Evolutionary conservation across 2,888 invertebrate genomes (phyloP).

Genomic region (Eilema griseolum): DNA sequence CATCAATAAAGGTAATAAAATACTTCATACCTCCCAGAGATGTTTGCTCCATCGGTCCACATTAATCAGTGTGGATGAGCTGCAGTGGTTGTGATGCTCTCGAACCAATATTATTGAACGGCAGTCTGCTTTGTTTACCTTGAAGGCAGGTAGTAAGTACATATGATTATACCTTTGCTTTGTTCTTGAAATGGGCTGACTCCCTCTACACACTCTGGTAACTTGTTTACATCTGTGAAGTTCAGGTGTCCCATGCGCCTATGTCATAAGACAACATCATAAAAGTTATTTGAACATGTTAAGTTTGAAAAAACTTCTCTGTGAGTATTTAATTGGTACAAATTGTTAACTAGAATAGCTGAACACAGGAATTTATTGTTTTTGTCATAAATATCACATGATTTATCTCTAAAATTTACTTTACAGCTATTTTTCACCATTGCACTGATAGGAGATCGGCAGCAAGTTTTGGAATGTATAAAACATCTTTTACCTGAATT

Average conservation of each 20-base stretch:
- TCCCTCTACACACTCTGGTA: constrained; percentile 8
- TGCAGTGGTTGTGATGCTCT: background rate
- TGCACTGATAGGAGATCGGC: too few relatives aligned
- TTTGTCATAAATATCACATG: too few relatives aligned
- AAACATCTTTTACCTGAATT: too few relatives aligned
- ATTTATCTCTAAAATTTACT: too few relatives aligned
- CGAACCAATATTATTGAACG: background rate
- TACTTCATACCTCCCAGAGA: constrained; percentile 30
- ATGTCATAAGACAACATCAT: constrained; percentile 18
- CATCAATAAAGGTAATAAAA: constrained; percentile 16
- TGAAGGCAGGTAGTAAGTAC: constrained; percentile 5
- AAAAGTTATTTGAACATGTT: background rate
- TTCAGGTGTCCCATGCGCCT: constrained; percentile 22
- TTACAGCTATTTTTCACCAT: too few relatives aligned
- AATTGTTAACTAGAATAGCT: constrained; percentile 29
- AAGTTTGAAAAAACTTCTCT: background rate
- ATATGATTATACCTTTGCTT: too few relatives aligned
- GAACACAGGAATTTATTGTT: constrained; percentile 5
- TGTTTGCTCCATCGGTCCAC: constrained; percentile 2
- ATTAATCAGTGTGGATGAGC: constrained; percentile 46
- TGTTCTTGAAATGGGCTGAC: background rate
- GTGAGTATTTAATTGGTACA: constrained; percentile 16
- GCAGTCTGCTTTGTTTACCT: constrained; percentile 9
- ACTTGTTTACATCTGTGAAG: constrained; percentile 6
- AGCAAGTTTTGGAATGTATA: too few relatives aligned